Conservation (phyloP, 2,797 vertebrate genomes). For the Sebastes hopkinsi region DNA sequence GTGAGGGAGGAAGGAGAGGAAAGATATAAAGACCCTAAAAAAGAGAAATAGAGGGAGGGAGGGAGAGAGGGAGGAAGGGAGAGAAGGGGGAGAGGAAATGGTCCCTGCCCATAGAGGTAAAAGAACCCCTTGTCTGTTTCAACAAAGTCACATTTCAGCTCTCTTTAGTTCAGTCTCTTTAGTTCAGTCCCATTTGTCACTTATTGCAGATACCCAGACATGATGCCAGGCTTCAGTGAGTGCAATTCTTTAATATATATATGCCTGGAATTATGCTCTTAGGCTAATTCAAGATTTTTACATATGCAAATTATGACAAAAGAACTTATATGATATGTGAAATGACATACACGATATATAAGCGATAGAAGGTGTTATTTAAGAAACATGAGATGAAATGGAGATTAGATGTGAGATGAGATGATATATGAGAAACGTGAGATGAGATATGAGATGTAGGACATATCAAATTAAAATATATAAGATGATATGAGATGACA, state of each 20-base stretch:
- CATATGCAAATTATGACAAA: not conserved
- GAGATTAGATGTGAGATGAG: not conserved
- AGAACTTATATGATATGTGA: not conserved
- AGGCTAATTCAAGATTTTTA: not conserved
- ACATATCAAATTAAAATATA: no score
- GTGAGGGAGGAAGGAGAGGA: slow-evolving; percentile 9
- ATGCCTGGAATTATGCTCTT: not conserved
- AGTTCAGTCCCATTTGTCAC: not conserved
- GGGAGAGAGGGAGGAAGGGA: not conserved
- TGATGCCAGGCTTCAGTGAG: not conserved
- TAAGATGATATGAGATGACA: no score
- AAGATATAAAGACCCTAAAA: slow-evolving; percentile 49
- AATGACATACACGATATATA: accelerated
- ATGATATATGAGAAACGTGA: not conserved
- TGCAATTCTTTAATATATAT: not conserved
- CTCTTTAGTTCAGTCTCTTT: slow-evolving; percentile 24
- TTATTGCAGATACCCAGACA: slow-evolving; percentile 17
- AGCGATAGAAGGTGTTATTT: not conserved
- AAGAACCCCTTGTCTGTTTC: slow-evolving; percentile 71
- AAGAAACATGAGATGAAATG: not conserved
- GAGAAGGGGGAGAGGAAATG: slow-evolving; percentile 36
- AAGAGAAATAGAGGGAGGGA: slow-evolving; percentile 18
- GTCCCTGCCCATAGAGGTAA: slow-evolving; percentile 63
- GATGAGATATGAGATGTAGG: not conserved
- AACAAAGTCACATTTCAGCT: slow-evolving; percentile 75